phyloP scores from a whole-genome alignment of 2,888 invertebrate genomes.

The Oligia fasciuncula region DNA sequence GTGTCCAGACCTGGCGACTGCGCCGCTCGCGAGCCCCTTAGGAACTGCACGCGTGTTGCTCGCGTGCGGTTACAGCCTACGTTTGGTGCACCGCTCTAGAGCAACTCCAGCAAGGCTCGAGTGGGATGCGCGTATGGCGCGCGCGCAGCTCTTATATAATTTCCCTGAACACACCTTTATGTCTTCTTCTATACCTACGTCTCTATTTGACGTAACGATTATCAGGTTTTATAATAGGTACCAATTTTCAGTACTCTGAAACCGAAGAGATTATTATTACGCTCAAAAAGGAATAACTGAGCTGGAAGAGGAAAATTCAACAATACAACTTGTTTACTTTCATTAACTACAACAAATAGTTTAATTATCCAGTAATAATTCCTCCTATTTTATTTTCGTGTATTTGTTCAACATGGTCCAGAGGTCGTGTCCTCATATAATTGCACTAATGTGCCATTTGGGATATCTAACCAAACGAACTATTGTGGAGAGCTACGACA shows the following conservation, averaged over 20 bases:
- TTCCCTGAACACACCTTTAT: not conserved
- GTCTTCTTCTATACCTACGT: not conserved
- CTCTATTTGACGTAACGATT: not conserved
- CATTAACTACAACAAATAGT: not conserved
- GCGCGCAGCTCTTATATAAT: too few relatives aligned
- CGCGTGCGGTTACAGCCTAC: too few relatives aligned
- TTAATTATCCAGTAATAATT: conserved; percentile 9
- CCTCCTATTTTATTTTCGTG: not conserved
- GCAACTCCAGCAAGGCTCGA: too few relatives aligned
- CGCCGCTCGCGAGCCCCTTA: too few relatives aligned
- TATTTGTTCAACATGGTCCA: conserved; percentile 20
- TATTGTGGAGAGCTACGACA: conserved; percentile 29
- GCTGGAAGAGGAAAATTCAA: not conserved
- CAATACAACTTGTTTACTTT: not conserved
- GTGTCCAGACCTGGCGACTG: too few relatives aligned
- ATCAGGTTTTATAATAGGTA: not conserved
- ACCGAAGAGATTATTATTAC: not conserved
- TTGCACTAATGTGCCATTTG: conserved; percentile 74
- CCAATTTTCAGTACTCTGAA: not conserved
- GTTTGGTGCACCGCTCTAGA: too few relatives aligned
- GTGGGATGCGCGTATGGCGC: too few relatives aligned
- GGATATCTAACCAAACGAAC: conserved; percentile 66
- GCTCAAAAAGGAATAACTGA: not conserved
- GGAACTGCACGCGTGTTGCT: too few relatives aligned
- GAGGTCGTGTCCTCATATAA: conserved; percentile 67